These are phyloP conservation scores for Pomacea canaliculata DNA, from an alignment of 2,888 invertebrate genomes.

Conservation along the genomic window DNA sequence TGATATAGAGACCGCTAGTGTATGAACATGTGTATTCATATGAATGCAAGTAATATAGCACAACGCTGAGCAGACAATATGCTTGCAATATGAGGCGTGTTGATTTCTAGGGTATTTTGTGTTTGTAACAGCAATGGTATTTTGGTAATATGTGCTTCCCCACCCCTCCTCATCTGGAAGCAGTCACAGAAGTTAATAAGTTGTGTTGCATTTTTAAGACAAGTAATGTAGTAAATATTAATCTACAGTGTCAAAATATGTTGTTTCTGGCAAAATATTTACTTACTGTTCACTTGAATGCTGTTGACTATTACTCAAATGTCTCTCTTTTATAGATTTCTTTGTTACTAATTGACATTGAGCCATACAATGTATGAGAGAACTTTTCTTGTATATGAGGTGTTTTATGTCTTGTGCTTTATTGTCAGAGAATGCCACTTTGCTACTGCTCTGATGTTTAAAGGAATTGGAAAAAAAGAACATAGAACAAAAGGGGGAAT, in stretches of 20 bases:
- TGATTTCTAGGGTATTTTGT: too few species aligned
- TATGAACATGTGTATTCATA: neutral
- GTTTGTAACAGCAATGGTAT: too few species aligned
- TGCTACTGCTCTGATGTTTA: conserved; percentile 13
- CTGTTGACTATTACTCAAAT: too few species aligned
- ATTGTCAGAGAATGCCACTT: conserved; percentile 11
- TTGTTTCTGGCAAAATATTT: neutral
- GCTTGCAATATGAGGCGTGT: neutral
- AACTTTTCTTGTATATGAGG: neutral
- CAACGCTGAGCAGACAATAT: neutral
- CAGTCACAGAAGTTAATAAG: too few species aligned
- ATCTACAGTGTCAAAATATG: neutral
- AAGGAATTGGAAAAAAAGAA: conserved; percentile 4
- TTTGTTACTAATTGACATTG: too few species aligned
- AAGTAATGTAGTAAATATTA: too few species aligned
- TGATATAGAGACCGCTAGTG: neutral
- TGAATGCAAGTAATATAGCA: neutral
- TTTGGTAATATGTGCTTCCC: too few species aligned
- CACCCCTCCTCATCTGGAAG: too few species aligned
- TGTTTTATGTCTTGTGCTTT: conserved; percentile 1
- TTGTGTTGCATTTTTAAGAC: too few species aligned
- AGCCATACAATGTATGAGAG: too few species aligned
- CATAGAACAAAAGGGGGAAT: conserved; percentile 7
- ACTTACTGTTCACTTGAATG: too few species aligned
- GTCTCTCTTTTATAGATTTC: too few species aligned